Evolutionary conservation across 1,140 invertebrate genomes (phyloP), one percentile per base, ranked within the genome.

Genomic region (Zophobas atratus): DNA sequence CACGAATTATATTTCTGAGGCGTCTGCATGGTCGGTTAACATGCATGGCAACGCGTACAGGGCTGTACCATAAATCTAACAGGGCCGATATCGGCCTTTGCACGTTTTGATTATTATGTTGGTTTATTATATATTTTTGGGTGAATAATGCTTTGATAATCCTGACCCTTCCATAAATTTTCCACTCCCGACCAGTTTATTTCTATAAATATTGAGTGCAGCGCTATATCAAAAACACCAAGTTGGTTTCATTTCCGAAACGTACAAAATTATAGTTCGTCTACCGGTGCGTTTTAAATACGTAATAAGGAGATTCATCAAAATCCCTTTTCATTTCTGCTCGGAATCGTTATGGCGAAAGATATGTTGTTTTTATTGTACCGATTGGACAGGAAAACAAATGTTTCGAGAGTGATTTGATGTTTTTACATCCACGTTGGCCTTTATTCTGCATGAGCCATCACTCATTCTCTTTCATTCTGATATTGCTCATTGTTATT

Each of bases 361-460:
- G 75, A 79, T 75, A 76, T 79, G 77, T 73, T 79, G 80, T 81
- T 81, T 81, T 81, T 79, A 79, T 75, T 71, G 48, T 75, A 49
- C 49, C 43, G 73, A 77, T 70, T 80, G 67, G 75, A 80, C 80
- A 81, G 78, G 78, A 75, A 81, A 81, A 81, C 80, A 81, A 81
- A 81, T 81, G 80, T 80, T 79, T 73, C 74, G 73, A 80, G 78
- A 81, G 72, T 81, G 80, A 81, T 81, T 80, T 80, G 78, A 79
- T 80, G 80, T 78, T 81, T 81, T 81, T 80, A 63, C 71, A 78
- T 79, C 70, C 77, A 78, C 67, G 57, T 70, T 55, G 71, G 46
- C 71, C 74, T 80, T 80, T 79, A 79, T 79, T 76, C 70, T 73
- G 60, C 57, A 53, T 70, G 67, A 78, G 53, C 79, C 74, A 80